Conservation (phyloP, 2,888 invertebrate species). For the Plagiodera versicolora region DNA sequence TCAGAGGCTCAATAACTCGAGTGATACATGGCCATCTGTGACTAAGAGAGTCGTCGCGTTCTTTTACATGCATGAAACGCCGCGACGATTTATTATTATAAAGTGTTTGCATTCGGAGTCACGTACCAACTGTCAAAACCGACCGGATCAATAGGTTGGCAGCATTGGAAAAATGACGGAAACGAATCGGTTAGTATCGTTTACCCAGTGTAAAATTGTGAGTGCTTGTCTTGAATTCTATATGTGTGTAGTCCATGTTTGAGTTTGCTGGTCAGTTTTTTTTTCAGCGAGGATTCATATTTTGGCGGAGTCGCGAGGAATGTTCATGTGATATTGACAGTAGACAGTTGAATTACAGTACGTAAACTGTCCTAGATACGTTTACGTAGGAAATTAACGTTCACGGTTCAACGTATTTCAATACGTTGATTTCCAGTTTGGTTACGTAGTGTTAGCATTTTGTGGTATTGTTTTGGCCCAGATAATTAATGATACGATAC, state of each 20-base stretch:
- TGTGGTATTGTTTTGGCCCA: too few relatives aligned
- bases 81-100: constrained; percentile 50
- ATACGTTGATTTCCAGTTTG: too few relatives aligned
- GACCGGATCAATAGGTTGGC: constrained; percentile 46
- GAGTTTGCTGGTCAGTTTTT: constrained; percentile 16
- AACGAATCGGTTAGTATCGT: constrained; percentile 48
- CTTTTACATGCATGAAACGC: constrained; percentile 49
- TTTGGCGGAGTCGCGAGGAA: not conserved
- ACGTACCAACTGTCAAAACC: constrained; percentile 48
- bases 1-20: constrained; percentile 23
- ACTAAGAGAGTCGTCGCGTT: constrained; percentile 51
- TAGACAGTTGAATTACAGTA: too few relatives aligned
- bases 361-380: too few relatives aligned
- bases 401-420: too few relatives aligned
- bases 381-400: too few relatives aligned
- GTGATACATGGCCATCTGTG: constrained; percentile 41
- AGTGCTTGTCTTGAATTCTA: constrained; percentile 26
- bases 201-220: constrained; percentile 28
- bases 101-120: constrained; percentile 53
- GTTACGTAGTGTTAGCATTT: too few relatives aligned
- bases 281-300: constrained; percentile 5
- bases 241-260: constrained; percentile 23
- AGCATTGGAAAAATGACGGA: constrained; percentile 49
- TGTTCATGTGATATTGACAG: too few relatives aligned
- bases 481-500: too few relatives aligned